phyloP scores from a whole-genome alignment of 1,140 invertebrate genomes.

The Phymorhynchus buccinoides region DNA sequence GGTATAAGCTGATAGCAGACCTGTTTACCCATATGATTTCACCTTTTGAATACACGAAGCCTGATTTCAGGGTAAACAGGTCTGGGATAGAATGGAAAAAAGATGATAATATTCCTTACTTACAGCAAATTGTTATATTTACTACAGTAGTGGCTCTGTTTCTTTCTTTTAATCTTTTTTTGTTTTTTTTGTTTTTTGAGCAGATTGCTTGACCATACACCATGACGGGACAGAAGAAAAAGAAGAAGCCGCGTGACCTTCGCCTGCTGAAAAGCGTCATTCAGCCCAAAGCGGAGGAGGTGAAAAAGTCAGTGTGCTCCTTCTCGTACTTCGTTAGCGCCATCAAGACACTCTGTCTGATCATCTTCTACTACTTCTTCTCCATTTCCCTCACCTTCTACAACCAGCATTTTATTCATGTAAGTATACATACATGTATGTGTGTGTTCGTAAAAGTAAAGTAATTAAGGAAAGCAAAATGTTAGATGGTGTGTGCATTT shows the following conservation, averaged over 20 bases:
- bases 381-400: constrained; percentile 98
- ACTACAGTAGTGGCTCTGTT: not conserved
- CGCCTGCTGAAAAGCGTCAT: constrained; percentile 47
- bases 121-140: too few relatives aligned
- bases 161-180: not conserved
- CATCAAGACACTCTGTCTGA: constrained; percentile 61
- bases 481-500: not conserved
- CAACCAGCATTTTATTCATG: constrained; percentile 92
- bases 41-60: too few relatives aligned
- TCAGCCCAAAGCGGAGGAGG: constrained; percentile 53
- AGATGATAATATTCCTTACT: too few relatives aligned
- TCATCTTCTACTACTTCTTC: constrained; percentile 88
- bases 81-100: too few relatives aligned
- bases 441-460: not conserved
- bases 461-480: too few relatives aligned
- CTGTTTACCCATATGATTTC: too few relatives aligned
- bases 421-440: constrained; percentile 75
- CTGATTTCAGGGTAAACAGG: too few relatives aligned
- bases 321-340: constrained; percentile 48
- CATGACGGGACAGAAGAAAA: constrained; percentile 26
- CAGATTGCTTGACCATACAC: not conserved
- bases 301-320: constrained; percentile 60
- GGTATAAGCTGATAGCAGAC: too few relatives aligned
- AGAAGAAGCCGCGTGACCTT: constrained; percentile 24
- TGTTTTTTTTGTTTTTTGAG: not conserved